Evolutionary conservation across 1,140 invertebrate genomes (phyloP).

Genomic region (Eriosoma lanigerum): DNA sequence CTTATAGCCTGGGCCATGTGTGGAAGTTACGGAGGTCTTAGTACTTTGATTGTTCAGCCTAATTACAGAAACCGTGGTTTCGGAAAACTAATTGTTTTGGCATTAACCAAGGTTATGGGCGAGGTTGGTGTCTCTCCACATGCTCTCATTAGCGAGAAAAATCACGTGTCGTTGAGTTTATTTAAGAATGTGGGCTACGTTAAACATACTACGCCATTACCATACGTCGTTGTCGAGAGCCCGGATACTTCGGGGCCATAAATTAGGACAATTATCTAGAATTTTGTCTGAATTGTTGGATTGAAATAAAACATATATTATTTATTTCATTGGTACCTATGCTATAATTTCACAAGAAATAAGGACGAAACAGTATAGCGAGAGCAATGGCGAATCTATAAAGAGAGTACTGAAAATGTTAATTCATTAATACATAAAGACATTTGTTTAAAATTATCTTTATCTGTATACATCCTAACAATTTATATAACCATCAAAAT

Average conservation of each 20-base stretch:
- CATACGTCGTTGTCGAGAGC: constrained; percentile 1
- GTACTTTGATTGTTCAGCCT: constrained; percentile 25
- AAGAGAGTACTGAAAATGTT: no score
- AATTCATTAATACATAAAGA: no score
- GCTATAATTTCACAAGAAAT: neutral
- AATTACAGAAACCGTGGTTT: constrained; percentile 43
- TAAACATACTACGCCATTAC: neutral
- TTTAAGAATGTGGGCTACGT: constrained; percentile 2
- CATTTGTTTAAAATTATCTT: no score
- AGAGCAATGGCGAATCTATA: neutral
- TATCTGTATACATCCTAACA: no score
- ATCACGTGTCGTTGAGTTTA: constrained; percentile 11
- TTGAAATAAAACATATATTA: neutral
- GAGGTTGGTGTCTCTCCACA: constrained; percentile 49
- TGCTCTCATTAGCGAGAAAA: constrained; percentile 48
- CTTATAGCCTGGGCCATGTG: constrained; percentile 53
- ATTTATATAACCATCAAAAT: no score
- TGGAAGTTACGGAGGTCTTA: constrained; percentile 53
- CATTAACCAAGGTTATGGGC: constrained; percentile 50
- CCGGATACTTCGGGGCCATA: constrained; percentile 16
- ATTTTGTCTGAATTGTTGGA: neutral
- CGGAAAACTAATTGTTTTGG: constrained; percentile 27
- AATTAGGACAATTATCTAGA: neutral
- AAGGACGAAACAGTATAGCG: neutral
- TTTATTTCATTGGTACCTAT: neutral